These are phyloP conservation scores for Pangasius krempfi DNA, from an alignment of 2,797 vertebrate species.

Conservation along the genomic window DNA sequence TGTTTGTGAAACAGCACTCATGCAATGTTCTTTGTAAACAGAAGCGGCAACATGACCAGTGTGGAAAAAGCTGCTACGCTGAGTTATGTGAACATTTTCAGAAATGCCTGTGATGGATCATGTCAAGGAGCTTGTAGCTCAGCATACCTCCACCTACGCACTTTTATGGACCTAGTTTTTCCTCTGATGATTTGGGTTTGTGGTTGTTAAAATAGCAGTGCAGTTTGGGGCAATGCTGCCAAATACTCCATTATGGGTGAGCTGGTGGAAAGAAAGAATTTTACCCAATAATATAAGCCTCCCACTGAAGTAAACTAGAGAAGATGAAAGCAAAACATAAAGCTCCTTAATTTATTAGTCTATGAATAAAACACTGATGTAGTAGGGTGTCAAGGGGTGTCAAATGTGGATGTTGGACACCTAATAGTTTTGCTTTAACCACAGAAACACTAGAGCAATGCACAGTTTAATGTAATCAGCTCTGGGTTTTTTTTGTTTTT, in stretches of 20 bases:
- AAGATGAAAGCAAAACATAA: constrained; percentile 43
- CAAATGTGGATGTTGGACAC: constrained; percentile 15
- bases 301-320: constrained; percentile 30
- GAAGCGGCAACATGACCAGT: constrained; percentile 41
- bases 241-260: constrained; percentile 55
- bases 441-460: constrained; percentile 13
- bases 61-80: constrained; percentile 38
- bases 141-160: constrained; percentile 49
- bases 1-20: constrained; percentile 35
- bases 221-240: constrained; percentile 52
- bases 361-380: constrained; percentile 29
- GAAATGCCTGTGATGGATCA: constrained; percentile 44
- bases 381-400: constrained; percentile 26
- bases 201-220: constrained; percentile 57
- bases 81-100: constrained; percentile 38
- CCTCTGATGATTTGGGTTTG: constrained; percentile 56
- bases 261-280: constrained; percentile 39
- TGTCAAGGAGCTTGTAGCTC: constrained; percentile 52
- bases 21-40: constrained; percentile 41
- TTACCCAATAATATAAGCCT: constrained; percentile 39
- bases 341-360: constrained; percentile 34
- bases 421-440: constrained; percentile 27
- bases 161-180: constrained; percentile 49
- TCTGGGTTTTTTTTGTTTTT: background rate
- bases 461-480: constrained; percentile 2